A percentile compares a stretch with the other conserved stretches of the same genome.
phyloP scores from a whole-genome alignment of 2,113 vertebrate genomes.

The Anas platyrhynchos region DNA sequence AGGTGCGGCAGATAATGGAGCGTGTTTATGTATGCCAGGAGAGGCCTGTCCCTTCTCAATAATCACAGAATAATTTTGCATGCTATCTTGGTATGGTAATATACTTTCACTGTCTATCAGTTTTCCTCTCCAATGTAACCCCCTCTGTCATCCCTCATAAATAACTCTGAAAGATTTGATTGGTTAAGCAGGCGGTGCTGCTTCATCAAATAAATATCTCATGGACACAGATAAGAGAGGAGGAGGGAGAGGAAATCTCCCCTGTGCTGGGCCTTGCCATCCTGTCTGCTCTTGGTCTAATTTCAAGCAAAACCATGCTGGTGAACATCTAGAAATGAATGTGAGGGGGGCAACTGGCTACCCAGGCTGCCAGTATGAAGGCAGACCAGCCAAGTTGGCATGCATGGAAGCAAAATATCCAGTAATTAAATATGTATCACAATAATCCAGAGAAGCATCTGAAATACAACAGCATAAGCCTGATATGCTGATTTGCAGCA shows the following conservation, averaged over 20 bases:
- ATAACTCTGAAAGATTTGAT: background rate
- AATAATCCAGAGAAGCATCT: background rate
- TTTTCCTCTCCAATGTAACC: background rate
- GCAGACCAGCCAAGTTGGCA: background rate
- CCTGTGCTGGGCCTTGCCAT: background rate
- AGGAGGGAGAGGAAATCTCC: background rate
- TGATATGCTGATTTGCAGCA: background rate
- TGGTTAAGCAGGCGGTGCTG: background rate
- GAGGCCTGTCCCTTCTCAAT: background rate
- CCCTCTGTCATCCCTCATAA: background rate
- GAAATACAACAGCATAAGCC: background rate
- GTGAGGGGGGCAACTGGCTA: background rate
- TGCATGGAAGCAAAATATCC: background rate
- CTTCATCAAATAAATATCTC: background rate
- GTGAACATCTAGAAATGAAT: background rate
- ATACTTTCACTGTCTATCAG: background rate
- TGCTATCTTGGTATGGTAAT: background rate
- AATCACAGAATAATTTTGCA: background rate
- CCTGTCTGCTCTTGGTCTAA: background rate
- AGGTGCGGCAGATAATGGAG: accelerated
- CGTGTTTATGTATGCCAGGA: background rate
- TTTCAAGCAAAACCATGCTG: background rate
- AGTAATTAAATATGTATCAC: accelerated
- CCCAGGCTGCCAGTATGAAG: background rate
- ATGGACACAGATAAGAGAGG: background rate